Conservation (phyloP, 2,113 vertebrate species). For the Bujurquina vittata region DNA sequence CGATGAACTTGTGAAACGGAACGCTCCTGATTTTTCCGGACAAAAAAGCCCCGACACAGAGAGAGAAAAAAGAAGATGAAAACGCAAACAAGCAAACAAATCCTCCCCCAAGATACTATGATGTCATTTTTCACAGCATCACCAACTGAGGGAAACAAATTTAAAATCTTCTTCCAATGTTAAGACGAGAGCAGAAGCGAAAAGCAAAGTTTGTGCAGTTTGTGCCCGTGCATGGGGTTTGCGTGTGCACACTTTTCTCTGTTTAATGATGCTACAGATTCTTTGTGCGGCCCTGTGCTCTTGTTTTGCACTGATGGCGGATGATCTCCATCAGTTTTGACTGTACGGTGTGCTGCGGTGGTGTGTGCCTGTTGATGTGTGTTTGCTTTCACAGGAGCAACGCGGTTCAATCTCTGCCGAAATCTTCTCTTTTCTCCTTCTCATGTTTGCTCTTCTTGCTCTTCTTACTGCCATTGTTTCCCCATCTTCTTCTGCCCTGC, state of each 20-base stretch:
- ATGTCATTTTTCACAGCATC: slow-evolving; percentile 77
- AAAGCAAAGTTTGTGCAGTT: slow-evolving; percentile 51
- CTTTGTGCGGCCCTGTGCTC: slow-evolving; percentile 60
- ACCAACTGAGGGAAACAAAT: slow-evolving; percentile 65
- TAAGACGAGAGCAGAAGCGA: slow-evolving; percentile 62
- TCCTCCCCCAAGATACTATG: slow-evolving; percentile 53
- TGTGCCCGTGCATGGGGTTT: slow-evolving; percentile 37
- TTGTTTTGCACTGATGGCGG: slow-evolving; percentile 35
- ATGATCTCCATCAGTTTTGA: slow-evolving; percentile 26
- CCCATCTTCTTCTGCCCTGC: slow-evolving; percentile 70
- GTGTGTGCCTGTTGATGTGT: slow-evolving; percentile 38
- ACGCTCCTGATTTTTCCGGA: slow-evolving; percentile 70
- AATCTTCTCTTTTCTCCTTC: slow-evolving; percentile 80
- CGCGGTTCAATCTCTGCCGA: slow-evolving; percentile 50
- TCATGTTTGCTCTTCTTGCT: slow-evolving; percentile 67
- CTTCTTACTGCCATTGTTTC: slow-evolving; percentile 77
- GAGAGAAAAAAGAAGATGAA: slow-evolving; percentile 73
- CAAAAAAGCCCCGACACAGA: slow-evolving; percentile 53
- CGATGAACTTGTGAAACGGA: slow-evolving; percentile 58
- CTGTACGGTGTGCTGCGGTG: slow-evolving; percentile 35
- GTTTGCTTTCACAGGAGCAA: slow-evolving; percentile 60
- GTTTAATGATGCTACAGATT: slow-evolving; percentile 53
- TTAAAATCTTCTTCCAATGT: slow-evolving; percentile 73
- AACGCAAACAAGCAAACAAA: slow-evolving; percentile 28
- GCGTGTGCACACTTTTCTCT: slow-evolving; percentile 47